phyloP scores from a whole-genome alignment of 2,797 vertebrate genomes.

The Mormyrops attenuatus region DNA sequence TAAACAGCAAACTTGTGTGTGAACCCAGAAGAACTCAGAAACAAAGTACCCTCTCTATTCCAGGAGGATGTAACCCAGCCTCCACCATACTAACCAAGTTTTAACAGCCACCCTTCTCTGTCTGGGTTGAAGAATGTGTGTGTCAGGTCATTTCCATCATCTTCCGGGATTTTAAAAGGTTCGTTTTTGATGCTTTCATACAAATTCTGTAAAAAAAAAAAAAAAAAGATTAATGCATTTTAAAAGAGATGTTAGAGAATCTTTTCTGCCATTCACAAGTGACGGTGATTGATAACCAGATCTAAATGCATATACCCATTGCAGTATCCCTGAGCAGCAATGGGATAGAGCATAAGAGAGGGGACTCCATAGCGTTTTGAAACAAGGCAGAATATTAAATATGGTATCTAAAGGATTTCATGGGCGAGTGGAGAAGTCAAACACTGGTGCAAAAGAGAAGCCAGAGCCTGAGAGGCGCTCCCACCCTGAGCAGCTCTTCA shows the following conservation, averaged over 20 bases:
- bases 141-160: constrained; percentile 92
- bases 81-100: constrained; percentile 76
- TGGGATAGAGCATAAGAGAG: background rate
- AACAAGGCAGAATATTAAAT: background rate
- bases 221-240: background rate
- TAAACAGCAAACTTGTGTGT: background rate
- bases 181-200: constrained; percentile 99
- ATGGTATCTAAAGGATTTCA: background rate
- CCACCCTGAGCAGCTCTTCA: constrained; percentile 89
- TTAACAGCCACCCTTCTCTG: constrained; percentile 94
- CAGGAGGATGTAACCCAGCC: background rate
- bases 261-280: background rate
- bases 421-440: background rate
- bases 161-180: constrained; percentile 96
- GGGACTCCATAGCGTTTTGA: background rate
- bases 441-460: background rate
- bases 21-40: background rate
- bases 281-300: background rate
- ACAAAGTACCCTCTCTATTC: background rate
- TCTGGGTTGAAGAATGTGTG: constrained; percentile 98
- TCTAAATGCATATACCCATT: background rate
- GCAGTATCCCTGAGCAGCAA: background rate
- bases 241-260: background rate
- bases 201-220: constrained; percentile 71
- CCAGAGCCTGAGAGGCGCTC: background rate